Evolutionary conservation across 1,140 invertebrate genomes (phyloP).

Genomic region (silkworm (Bombyx mori)): ASM3026992v2 NC_085121.1:5725501-5726000

Average conservation of each 20-base stretch:
- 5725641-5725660: slow-evolving; percentile 42
- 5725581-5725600: slow-evolving; percentile 64
- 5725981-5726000: too few species aligned
- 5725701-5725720: background rate
- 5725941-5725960: too few species aligned
- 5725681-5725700: slow-evolving; percentile 21
- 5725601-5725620: slow-evolving; percentile 60
- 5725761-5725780: slow-evolving; percentile 25
- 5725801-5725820: slow-evolving; percentile 36
- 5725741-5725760: slow-evolving; percentile 11
- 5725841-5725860: slow-evolving; percentile 27
- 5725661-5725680: slow-evolving; percentile 25
- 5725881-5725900: slow-evolving; percentile 5
- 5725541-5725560: slow-evolving; percentile 58
- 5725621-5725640: slow-evolving; percentile 56
- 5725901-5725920: slow-evolving; percentile 2
- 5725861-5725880: slow-evolving; percentile 9
- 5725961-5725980: too few species aligned
- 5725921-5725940: too few species aligned
- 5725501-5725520: slow-evolving; percentile 19
- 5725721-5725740: slow-evolving; percentile 6
- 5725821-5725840: slow-evolving; percentile 35
- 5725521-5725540: slow-evolving; percentile 44
- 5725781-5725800: slow-evolving; percentile 39
- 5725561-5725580: slow-evolving; percentile 64